A percentile compares a stretch with the other conserved stretches of the same genome.
These are phyloP conservation scores for Brachyrhaphis roseni DNA, from an alignment of 2,797 vertebrate genomes.

Conservation along the genomic window DNA sequence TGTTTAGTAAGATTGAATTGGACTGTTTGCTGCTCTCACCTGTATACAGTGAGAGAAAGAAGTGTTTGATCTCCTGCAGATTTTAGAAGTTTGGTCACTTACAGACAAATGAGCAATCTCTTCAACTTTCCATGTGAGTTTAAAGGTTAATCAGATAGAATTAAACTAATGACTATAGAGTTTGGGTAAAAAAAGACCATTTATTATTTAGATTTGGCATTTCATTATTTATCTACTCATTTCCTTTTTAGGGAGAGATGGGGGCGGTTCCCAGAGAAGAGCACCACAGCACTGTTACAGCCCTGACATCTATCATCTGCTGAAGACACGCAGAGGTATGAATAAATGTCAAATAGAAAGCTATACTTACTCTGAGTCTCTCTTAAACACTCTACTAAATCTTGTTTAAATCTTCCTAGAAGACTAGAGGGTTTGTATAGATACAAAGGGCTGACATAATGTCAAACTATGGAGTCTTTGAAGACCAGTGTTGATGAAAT, in stretches of 20 bases:
- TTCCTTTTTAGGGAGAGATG: constrained; percentile 63
- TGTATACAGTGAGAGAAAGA: background rate
- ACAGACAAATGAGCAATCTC: background rate
- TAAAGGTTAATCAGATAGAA: background rate
- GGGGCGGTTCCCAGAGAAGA: constrained; percentile 76
- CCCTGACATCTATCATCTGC: constrained; percentile 91
- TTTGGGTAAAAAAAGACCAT: background rate
- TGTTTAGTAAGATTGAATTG: background rate
- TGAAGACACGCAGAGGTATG: constrained; percentile 83
- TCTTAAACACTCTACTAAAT: background rate
- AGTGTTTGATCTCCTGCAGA: background rate
- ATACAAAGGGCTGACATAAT: background rate
- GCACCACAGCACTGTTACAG: constrained; percentile 74
- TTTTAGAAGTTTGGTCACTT: background rate
- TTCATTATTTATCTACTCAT: too few relatives aligned
- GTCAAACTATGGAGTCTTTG: background rate
- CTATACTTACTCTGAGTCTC: background rate
- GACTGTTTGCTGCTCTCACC: background rate
- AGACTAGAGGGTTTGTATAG: background rate
- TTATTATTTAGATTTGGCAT: background rate
- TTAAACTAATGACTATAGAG: background rate
- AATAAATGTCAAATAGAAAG: background rate
- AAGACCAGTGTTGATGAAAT: background rate
- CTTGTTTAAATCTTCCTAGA: background rate
- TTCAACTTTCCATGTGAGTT: background rate